Evolutionary conservation across 2,113 vertebrate species (phyloP).

Genomic region (Halcyon malimbica): DNA sequence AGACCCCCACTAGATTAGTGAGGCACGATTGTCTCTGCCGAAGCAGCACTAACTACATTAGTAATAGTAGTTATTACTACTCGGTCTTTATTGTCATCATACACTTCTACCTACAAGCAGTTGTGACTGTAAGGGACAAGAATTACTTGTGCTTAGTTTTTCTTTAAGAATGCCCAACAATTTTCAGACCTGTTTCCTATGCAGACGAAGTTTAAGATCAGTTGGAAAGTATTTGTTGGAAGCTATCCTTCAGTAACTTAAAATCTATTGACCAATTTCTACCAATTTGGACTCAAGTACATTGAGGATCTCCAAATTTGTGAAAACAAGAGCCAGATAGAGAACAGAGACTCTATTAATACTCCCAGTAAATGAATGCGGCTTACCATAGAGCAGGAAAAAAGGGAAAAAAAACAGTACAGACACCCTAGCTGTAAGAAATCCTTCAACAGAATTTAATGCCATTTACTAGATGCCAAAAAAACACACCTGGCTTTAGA

Average conservation of each 20-base stretch:
- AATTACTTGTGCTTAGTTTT: fast-evolving
- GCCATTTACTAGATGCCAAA: background rate
- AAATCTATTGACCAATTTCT: background rate
- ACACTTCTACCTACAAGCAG: background rate
- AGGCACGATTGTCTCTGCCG: background rate
- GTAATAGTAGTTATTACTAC: background rate
- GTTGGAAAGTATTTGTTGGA: background rate
- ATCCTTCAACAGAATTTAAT: background rate
- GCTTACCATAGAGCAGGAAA: background rate
- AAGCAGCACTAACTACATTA: background rate
- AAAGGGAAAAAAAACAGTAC: background rate
- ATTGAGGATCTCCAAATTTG: background rate
- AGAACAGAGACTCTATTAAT: background rate
- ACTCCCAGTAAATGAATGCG: background rate
- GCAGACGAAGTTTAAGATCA: background rate
- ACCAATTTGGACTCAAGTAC: background rate
- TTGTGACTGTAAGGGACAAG: background rate
- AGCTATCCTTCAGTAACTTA: background rate
- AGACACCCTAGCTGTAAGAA: background rate
- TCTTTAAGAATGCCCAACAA: background rate
- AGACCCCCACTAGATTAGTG: background rate
- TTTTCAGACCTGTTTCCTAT: background rate
- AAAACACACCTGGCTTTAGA: background rate
- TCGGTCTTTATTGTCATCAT: background rate
- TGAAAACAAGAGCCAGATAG: background rate